Percentiles rank a stretch among this genome's conserved stretches.
Evolutionary conservation across 2,797 vertebrate genomes (phyloP).

Genomic region (Mionectes olivaceus): DNA sequence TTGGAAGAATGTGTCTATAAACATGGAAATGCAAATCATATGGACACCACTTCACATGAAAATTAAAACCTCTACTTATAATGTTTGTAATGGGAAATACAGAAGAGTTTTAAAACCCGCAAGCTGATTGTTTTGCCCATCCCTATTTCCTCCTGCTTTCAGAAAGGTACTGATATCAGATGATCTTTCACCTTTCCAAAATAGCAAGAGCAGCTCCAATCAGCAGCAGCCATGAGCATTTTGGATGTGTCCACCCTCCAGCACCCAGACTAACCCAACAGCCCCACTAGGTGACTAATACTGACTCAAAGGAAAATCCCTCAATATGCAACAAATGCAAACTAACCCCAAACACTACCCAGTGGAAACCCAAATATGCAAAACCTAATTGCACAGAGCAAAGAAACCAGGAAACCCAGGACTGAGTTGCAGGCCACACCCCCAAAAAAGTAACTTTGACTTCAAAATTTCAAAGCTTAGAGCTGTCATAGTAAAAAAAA

Average conservation of each 20-base stretch:
- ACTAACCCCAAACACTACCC: background rate
- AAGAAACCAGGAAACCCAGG: background rate
- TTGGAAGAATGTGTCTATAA: background rate
- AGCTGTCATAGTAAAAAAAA: background rate
- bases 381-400: background rate
- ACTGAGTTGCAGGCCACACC: background rate
- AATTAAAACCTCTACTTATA: background rate
- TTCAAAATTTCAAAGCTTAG: background rate
- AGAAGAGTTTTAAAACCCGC: background rate
- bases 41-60: background rate
- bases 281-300: background rate
- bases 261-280: background rate
- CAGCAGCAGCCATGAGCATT: background rate
- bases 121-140: background rate
- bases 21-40: constrained; percentile 4
- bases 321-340: background rate
- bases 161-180: background rate
- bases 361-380: rapidly evolving
- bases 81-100: background rate
- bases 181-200: background rate
- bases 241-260: rapidly evolving
- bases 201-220: background rate
- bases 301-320: background rate
- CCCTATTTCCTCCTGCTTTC: background rate
- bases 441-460: background rate